Conservation (phyloP, 2,888 invertebrate genomes). For the Vanessa cardui region DNA sequence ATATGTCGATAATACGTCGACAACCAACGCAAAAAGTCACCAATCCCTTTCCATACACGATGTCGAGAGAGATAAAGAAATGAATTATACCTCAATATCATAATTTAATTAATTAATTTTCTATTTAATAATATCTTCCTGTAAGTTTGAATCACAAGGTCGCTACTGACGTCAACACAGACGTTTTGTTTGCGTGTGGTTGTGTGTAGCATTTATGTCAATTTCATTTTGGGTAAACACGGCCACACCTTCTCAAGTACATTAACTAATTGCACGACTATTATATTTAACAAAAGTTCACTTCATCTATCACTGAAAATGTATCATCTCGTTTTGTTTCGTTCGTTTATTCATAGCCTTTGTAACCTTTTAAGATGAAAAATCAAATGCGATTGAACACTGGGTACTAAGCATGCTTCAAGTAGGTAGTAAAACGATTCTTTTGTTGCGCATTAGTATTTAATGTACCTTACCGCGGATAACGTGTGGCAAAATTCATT, state of each 20-base stretch:
- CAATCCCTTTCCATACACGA: neutral
- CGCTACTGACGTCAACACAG: slow-evolving; percentile 59
- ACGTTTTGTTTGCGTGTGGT: slow-evolving; percentile 46
- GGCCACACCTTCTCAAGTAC: slow-evolving; percentile 29
- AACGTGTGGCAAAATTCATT: neutral
- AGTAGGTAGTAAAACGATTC: neutral
- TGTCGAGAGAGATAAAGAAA: neutral
- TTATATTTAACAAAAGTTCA: neutral
- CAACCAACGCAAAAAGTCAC: too few species aligned
- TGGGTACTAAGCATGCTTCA: neutral
- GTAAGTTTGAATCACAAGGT: slow-evolving; percentile 60
- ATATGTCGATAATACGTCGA: neutral
- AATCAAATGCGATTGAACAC: neutral
- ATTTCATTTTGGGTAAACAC: slow-evolving; percentile 37
- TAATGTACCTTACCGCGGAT: neutral
- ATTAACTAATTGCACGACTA: slow-evolving; percentile 31
- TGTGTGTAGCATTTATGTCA: slow-evolving; percentile 34
- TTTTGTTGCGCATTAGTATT: neutral
- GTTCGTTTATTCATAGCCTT: too few species aligned
- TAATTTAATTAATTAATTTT: slow-evolving; percentile 17
- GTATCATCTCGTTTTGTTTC: too few species aligned
- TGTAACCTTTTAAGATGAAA: neutral
- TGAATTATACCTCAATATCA: neutral
- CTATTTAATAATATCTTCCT: slow-evolving; percentile 29
- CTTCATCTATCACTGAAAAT: neutral